phyloP scores from a whole-genome alignment of 2,888 invertebrate genomes.

The Euclidia mi region DNA sequence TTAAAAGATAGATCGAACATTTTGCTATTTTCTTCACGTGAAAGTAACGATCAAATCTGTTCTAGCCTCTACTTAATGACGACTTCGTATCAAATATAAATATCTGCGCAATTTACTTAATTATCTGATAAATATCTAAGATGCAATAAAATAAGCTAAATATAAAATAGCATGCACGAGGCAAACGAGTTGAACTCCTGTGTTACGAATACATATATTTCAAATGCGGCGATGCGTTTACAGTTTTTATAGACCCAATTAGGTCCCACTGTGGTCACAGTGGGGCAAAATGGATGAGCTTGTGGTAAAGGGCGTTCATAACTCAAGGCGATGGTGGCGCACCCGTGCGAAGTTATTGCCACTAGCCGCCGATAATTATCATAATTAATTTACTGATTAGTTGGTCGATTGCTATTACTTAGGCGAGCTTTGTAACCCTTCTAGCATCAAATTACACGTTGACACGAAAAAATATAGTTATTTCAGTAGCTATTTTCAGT shows the following conservation, averaged over 20 bases:
- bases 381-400: conserved; percentile 57
- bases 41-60: neutral
- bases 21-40: neutral
- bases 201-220: conserved; percentile 25
- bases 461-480: conserved; percentile 30
- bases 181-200: conserved; percentile 22
- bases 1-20: conserved; percentile 1
- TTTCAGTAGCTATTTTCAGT: neutral
- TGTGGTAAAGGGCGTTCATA: conserved; percentile 54
- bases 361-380: conserved; percentile 48
- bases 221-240: conserved; percentile 44
- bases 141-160: neutral
- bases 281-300: conserved; percentile 50
- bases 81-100: too few species aligned
- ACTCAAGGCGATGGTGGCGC: conserved; percentile 51
- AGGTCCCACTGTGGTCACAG: conserved; percentile 41
- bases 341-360: conserved; percentile 49
- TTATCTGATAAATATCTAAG: neutral
- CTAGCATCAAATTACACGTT: conserved; percentile 36
- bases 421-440: conserved; percentile 20
- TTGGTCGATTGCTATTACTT: conserved; percentile 46
- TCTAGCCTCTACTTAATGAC: too few species aligned
- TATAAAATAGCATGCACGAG: neutral
- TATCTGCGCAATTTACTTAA: too few species aligned
- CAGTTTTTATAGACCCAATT: conserved; percentile 53